phyloP scores from a whole-genome alignment of 2,888 invertebrate genomes.

The Stenoptilia bipunctidactyla region DNA sequence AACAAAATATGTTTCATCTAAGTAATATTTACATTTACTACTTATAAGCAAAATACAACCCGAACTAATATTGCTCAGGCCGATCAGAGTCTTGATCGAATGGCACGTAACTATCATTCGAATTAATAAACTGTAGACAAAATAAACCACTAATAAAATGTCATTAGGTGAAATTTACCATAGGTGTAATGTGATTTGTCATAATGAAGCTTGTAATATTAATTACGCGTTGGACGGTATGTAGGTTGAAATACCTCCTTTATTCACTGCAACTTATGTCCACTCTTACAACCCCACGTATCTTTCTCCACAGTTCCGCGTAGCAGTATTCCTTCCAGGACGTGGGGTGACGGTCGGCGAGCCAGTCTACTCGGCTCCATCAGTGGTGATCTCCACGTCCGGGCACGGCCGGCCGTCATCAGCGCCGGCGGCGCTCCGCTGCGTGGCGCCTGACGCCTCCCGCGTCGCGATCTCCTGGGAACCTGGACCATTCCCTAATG shows the following conservation, averaged over 20 bases:
- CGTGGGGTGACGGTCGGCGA: constrained; percentile 74
- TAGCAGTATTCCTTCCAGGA: constrained; percentile 82
- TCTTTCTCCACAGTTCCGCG: constrained; percentile 79
- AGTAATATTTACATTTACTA: no score
- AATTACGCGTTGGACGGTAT: no score
- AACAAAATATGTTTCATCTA: no score
- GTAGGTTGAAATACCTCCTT: background rate
- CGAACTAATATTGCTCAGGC: no score
- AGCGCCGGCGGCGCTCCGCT: constrained; percentile 79
- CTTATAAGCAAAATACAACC: no score
- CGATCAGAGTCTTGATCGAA: no score
- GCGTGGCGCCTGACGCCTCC: constrained; percentile 83
- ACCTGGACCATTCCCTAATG: constrained; percentile 88
- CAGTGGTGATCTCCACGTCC: constrained; percentile 81
- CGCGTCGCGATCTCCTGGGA: constrained; percentile 91
- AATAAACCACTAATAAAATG: no score
- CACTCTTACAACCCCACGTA: background rate
- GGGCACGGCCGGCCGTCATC: constrained; percentile 82
- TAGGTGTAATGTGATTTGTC: no score
- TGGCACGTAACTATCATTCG: no score
- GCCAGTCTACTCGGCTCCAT: constrained; percentile 80
- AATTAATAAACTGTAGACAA: no score
- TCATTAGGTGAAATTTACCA: no score
- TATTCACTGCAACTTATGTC: background rate
- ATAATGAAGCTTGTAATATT: no score